A percentile compares a stretch with the other conserved stretches of the same genome.
These are phyloP conservation scores for Branchellion lobata DNA, from an alignment of 2,888 invertebrate genomes.

Conservation along the genomic window DNA sequence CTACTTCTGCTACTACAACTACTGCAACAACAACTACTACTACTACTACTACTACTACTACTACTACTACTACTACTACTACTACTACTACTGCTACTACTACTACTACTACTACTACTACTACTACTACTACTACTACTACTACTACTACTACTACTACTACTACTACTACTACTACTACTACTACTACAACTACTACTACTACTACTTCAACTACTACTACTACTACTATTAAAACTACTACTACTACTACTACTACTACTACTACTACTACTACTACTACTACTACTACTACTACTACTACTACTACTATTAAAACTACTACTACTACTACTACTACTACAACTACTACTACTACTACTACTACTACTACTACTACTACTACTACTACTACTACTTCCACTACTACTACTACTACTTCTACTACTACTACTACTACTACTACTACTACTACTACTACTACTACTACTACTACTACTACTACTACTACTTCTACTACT, in stretches of 20 bases:
- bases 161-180: slow-evolving; percentile 1
- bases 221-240: slow-evolving; percentile 11
- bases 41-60: too few species aligned
- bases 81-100: too few species aligned
- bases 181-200: slow-evolving; percentile 23
- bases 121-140: too few species aligned
- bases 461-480: slow-evolving; percentile 21
- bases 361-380: slow-evolving; percentile 22
- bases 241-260: slow-evolving; percentile 29
- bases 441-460: slow-evolving; percentile 22
- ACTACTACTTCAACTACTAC: slow-evolving; percentile 23
- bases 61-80: too few species aligned
- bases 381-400: slow-evolving; percentile 18
- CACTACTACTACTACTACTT: slow-evolving; percentile 15
- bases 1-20: too few species aligned
- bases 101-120: too few species aligned
- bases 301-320: slow-evolving; percentile 3
- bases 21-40: too few species aligned
- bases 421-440: slow-evolving; percentile 22
- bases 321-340: slow-evolving; percentile 19
- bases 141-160: too few species aligned
- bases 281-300: slow-evolving; percentile 26
- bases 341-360: slow-evolving; percentile 18
- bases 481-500: slow-evolving; percentile 15
- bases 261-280: slow-evolving; percentile 29